phyloP scores from a whole-genome alignment of 1,140 invertebrate genomes.

The Micrasema minimum region DNA sequence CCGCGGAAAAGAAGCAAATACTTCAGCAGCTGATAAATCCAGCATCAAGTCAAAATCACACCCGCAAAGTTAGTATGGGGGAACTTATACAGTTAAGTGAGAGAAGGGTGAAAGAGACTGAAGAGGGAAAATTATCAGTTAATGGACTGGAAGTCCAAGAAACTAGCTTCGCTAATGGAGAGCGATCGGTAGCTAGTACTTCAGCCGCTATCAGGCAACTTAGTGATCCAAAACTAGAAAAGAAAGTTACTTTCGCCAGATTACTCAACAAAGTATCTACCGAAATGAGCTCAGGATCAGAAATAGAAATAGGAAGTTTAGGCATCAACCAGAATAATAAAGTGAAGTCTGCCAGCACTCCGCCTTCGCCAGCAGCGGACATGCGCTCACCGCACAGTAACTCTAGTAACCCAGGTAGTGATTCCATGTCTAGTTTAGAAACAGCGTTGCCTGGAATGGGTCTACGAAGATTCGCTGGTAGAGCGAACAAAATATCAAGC shows the following conservation, averaged over 20 bases:
- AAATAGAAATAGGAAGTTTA: slow-evolving; percentile 67
- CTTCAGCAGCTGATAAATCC: slow-evolving; percentile 75
- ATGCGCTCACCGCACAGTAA: slow-evolving; percentile 71
- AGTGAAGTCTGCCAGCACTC: slow-evolving; percentile 65
- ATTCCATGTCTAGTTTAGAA: slow-evolving; percentile 75
- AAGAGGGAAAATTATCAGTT: slow-evolving; percentile 54
- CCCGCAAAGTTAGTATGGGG: slow-evolving; percentile 71
- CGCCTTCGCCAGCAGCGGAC: slow-evolving; percentile 66
- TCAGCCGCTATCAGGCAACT: slow-evolving; percentile 66
- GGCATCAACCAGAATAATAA: slow-evolving; percentile 55
- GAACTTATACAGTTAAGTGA: slow-evolving; percentile 78
- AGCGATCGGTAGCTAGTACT: slow-evolving; percentile 60
- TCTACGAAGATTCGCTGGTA: slow-evolving; percentile 61
- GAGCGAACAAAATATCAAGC: slow-evolving; percentile 71
- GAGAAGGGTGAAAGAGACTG: slow-evolving; percentile 58
- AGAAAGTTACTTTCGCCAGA: slow-evolving; percentile 81
- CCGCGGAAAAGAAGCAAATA: slow-evolving; percentile 79
- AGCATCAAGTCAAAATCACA: slow-evolving; percentile 62
- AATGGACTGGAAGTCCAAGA: slow-evolving; percentile 63
- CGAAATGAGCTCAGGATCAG: slow-evolving; percentile 77
- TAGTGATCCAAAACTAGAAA: slow-evolving; percentile 74
- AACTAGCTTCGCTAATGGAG: slow-evolving; percentile 68
- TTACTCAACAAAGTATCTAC: slow-evolving; percentile 77
- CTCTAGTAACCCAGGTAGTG: slow-evolving; percentile 75
- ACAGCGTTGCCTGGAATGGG: slow-evolving; percentile 65